Base-by-base conservation (phyloP, 2,888 invertebrate species). In the Cordilura impudica region DNA sequence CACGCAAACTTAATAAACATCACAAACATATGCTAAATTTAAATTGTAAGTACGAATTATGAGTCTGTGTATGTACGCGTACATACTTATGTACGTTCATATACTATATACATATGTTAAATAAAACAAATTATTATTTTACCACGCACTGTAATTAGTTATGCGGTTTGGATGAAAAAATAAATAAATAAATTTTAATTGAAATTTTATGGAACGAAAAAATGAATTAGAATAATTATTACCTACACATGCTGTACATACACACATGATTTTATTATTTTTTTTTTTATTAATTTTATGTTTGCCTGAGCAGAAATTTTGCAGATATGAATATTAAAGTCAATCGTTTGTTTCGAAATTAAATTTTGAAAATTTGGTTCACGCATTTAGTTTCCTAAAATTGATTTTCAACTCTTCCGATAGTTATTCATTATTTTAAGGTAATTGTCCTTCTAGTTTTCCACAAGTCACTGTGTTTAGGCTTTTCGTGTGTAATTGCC, bases 1-100 rank as follows among this genome's bases (percentile, higher is more conserved):
- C 70, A 76, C 70, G 76, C 76, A 76, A 76, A 65, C 70, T 65
- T 76, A 76, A 76, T 76, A 70, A 70, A 76, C 60, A 76, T 76
- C 76, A 58, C 16, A 51, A 70, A 35, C 76, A 76, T 65, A 65
- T 76, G 76, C 43, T 70, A 58, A 61, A 58, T 39, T 26, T 67
- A 31, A 26, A 3, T n/a, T n/a, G n/a, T n/a, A n/a, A n/a, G n/a
- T n/a, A n/a, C n/a, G n/a, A n/a, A n/a, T n/a, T n/a, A n/a, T n/a
- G n/a, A n/a, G n/a, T n/a, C n/a, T n/a, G n/a, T n/a, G n/a, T n/a
- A n/a, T n/a, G n/a, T n/a, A n/a, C n/a, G n/a, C n/a, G n/a, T n/a
- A n/a, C n/a, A n/a, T n/a, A n/a, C n/a, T n/a, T n/a, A 63, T 56
- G 54, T 21, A 49, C 18, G 7, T 19, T 14, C 6, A 5, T 10